phyloP scores from a whole-genome alignment of 2,797 vertebrate species.

The Oreortyx pictus region DNA sequence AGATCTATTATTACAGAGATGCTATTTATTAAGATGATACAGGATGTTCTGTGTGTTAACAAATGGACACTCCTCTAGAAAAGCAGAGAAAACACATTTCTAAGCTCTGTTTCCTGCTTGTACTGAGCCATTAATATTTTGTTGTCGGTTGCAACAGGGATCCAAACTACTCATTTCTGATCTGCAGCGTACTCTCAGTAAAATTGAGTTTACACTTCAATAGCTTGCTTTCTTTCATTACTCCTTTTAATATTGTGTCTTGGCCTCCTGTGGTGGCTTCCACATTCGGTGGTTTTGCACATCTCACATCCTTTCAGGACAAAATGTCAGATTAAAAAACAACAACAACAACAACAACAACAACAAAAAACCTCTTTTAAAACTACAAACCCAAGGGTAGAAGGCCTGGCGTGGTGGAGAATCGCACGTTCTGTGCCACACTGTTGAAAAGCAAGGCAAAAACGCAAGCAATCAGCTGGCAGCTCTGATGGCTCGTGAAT shows the following conservation, averaged over 20 bases:
- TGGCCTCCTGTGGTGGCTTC: slow-evolving; percentile 55
- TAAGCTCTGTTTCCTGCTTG: slow-evolving; percentile 20
- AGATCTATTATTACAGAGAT: neutral
- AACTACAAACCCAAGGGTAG: slow-evolving; percentile 21
- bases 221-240: slow-evolving; percentile 65
- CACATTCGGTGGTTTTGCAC: neutral
- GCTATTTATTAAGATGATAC: slow-evolving; percentile 12
- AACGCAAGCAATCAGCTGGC: slow-evolving; percentile 22
- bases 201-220: slow-evolving; percentile 56
- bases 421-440: neutral
- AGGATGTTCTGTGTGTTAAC: neutral
- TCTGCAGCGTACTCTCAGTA: slow-evolving; percentile 32
- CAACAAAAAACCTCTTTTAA: neutral
- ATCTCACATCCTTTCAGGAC: slow-evolving; percentile 47
- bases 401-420: slow-evolving; percentile 22
- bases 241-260: slow-evolving; percentile 55
- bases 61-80: neutral
- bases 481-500: neutral
- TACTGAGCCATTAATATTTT: slow-evolving; percentile 47
- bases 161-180: slow-evolving; percentile 53
- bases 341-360: neutral
- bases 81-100: neutral
- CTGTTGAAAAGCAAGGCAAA: neutral
- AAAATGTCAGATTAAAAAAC: slow-evolving; percentile 33
- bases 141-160: slow-evolving; percentile 16